These are phyloP conservation scores for Thecophora atra DNA, from an alignment of 2,888 invertebrate genomes.

Conservation along the genomic window DNA sequence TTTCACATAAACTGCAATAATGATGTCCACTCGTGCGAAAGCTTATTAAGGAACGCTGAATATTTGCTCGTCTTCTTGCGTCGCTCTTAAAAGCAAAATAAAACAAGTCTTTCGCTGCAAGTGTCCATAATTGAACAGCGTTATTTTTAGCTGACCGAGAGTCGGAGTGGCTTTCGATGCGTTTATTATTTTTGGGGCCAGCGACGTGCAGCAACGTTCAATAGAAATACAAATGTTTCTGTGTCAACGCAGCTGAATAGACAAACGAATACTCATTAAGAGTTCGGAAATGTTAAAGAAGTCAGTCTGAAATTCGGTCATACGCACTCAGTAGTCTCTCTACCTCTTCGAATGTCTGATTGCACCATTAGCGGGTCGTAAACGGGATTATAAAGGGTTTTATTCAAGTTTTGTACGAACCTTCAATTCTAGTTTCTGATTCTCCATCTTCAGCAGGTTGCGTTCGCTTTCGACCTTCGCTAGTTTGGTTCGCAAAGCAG, in stretches of 20 bases:
- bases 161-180: constrained; percentile 39
- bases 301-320: no score
- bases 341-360: no score
- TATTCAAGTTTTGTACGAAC: constrained; percentile 69
- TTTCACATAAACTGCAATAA: no score
- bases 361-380: no score
- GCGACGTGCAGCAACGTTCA: not conserved
- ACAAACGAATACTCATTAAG: no score
- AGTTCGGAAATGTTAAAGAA: no score
- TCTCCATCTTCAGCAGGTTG: constrained; percentile 84
- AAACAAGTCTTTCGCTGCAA: constrained; percentile 14
- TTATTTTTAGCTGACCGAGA: constrained; percentile 44
- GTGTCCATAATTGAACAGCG: not conserved
- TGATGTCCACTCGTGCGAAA: no score
- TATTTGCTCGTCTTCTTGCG: not conserved
- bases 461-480: constrained; percentile 90
- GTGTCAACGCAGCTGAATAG: no score
- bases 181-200: constrained; percentile 13
- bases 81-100: not conserved
- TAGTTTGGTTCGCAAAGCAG: constrained; percentile 79
- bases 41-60: no score
- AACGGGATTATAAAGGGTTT: no score
- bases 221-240: not conserved
- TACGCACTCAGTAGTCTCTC: no score
- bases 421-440: constrained; percentile 90